These are phyloP conservation scores for Gobio occitaniae DNA, from an alignment of 2,797 vertebrate species.

Conservation along the genomic window DNA sequence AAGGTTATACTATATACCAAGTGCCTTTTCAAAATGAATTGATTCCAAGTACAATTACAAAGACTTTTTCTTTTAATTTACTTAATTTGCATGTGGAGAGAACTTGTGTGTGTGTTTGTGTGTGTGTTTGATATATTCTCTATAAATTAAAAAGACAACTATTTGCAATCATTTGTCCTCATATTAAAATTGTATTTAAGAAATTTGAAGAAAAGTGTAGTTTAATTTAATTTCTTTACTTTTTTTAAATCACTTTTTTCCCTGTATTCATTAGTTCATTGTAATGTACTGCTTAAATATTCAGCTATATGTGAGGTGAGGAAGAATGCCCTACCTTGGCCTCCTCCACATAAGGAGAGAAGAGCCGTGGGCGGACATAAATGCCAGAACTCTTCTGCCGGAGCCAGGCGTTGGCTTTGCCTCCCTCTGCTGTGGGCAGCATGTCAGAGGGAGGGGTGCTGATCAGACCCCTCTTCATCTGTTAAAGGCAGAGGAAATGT, in stretches of 20 bases:
- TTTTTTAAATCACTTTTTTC: background rate
- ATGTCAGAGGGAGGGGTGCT: slow-evolving; percentile 98
- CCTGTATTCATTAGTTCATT: background rate
- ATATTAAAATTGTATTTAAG: background rate
- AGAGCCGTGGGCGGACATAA: slow-evolving; percentile 94
- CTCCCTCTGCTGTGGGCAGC: slow-evolving; percentile 94
- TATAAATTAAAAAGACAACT: too few relatives aligned
- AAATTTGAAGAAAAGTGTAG: background rate
- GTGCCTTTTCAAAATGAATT: background rate
- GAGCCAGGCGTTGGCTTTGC: slow-evolving; percentile 96
- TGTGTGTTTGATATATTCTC: too few relatives aligned
- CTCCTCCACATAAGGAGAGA: slow-evolving; percentile 98
- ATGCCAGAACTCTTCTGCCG: slow-evolving; percentile 96
- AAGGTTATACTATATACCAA: background rate
- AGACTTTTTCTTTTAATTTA: background rate
- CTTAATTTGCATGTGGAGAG: too few relatives aligned
- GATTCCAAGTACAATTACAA: background rate
- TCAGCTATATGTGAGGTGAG: slow-evolving; percentile 10
- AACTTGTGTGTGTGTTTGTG: too few relatives aligned
- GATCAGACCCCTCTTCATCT: slow-evolving; percentile 98
- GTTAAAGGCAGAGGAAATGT: slow-evolving; percentile 46
- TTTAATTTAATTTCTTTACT: background rate
- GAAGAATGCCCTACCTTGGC: slow-evolving; percentile 86
- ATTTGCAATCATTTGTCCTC: background rate
- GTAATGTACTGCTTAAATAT: background rate